Evolutionary conservation across 1,140 invertebrate genomes (phyloP).

Genomic region (Phocides pigmalion): DNA sequence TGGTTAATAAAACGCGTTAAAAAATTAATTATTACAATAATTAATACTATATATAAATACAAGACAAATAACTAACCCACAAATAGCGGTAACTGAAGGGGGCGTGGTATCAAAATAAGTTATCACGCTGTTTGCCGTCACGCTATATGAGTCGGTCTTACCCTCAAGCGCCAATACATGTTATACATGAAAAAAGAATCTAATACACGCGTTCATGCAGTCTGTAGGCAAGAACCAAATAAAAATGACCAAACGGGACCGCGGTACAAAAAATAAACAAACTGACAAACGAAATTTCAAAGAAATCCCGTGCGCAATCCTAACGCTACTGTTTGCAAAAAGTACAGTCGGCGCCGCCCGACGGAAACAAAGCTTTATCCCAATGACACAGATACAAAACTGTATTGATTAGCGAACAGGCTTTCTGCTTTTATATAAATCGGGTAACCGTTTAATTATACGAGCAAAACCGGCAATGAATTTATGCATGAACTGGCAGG

Average conservation of each 20-base stretch:
- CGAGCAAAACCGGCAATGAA: conserved; percentile 68
- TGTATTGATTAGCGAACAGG: conserved; percentile 37
- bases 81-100: too few species aligned
- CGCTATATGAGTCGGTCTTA: too few species aligned
- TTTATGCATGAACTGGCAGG: conserved; percentile 72
- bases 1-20: too few species aligned
- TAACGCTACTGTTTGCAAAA: conserved; percentile 61
- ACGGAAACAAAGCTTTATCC: conserved; percentile 45
- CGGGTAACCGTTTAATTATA: conserved; percentile 69
- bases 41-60: too few species aligned
- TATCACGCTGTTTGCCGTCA: too few species aligned
- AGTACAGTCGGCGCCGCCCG: conserved; percentile 12
- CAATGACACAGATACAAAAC: conserved; percentile 35
- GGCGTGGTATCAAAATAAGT: too few species aligned
- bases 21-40: too few species aligned
- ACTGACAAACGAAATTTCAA: conserved; percentile 52
- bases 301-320: conserved; percentile 56
- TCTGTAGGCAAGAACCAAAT: conserved; percentile 32
- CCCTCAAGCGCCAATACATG: too few species aligned
- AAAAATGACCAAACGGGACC: conserved; percentile 49
- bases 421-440: conserved; percentile 61
- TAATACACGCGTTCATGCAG: not conserved
- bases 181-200: too few species aligned
- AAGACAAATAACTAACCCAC: too few species aligned
- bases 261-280: conserved; percentile 50